A percentile compares a stretch with the other conserved stretches of the same genome.
phyloP scores from a whole-genome alignment of 2,797 vertebrate species.

The Ceyx erithaca region DNA sequence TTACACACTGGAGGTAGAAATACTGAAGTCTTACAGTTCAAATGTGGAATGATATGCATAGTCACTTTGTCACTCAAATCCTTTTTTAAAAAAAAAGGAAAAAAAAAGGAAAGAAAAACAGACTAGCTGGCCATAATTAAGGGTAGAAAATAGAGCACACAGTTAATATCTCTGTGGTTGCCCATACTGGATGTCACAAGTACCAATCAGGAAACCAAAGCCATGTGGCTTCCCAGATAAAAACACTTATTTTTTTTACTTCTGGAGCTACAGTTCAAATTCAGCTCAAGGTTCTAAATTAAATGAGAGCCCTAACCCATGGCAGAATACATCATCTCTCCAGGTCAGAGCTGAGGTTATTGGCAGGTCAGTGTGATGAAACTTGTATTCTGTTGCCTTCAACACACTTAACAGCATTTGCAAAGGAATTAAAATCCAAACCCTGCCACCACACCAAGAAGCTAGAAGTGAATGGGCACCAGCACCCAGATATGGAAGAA shows the following conservation, averaged over 20 bases:
- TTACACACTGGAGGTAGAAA: slow-evolving; percentile 59
- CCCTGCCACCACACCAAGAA: neutral
- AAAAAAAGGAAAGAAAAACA: neutral
- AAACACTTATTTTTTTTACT: slow-evolving; percentile 40
- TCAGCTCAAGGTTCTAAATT: slow-evolving; percentile 58
- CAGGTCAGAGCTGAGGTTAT: slow-evolving; percentile 67
- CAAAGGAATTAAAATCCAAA: slow-evolving; percentile 3
- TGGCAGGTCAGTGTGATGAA: slow-evolving; percentile 47
- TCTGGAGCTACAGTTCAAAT: slow-evolving; percentile 54
- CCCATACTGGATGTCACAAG: slow-evolving; percentile 15
- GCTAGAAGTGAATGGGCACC: neutral
- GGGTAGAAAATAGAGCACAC: slow-evolving; percentile 30
- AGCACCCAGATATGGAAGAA: neutral
- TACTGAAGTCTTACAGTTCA: slow-evolving; percentile 58
- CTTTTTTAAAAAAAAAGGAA: neutral
- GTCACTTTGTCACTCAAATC: slow-evolving; percentile 50
- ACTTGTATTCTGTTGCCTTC: slow-evolving; percentile 56
- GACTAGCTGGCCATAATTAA: slow-evolving; percentile 38
- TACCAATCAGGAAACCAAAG: slow-evolving; percentile 26
- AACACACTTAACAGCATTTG: slow-evolving; percentile 30
- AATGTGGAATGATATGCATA: slow-evolving; percentile 59
- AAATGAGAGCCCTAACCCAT: slow-evolving; percentile 61
- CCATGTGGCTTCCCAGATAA: slow-evolving; percentile 37
- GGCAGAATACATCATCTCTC: slow-evolving; percentile 45
- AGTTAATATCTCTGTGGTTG: slow-evolving; percentile 15